These are phyloP conservation scores for Disparrhopalites patrizii DNA, from an alignment of 2,888 invertebrate species.

Conservation along the genomic window DNA sequence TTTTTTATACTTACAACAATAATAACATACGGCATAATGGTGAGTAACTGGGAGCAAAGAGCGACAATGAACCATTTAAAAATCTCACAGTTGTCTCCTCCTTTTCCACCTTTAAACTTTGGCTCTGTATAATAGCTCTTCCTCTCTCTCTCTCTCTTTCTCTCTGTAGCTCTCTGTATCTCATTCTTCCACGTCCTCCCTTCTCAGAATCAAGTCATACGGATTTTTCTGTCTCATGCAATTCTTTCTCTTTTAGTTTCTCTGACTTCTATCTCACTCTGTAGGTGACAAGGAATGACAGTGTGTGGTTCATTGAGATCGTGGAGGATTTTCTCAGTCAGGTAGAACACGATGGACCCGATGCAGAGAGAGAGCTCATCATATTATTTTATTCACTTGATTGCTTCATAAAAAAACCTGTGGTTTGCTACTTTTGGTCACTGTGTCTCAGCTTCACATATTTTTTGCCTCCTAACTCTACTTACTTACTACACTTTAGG, in stretches of 20 bases:
- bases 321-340: constrained; percentile 27
- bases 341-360: constrained; percentile 26
- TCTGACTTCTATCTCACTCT: constrained; percentile 18
- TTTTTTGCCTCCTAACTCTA: no score
- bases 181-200: no score
- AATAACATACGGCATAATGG: neutral
- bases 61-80: constrained; percentile 17
- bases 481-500: no score
- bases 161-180: neutral
- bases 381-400: constrained; percentile 20
- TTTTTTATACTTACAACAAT: neutral
- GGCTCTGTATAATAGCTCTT: neutral
- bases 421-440: no score
- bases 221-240: no score
- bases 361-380: constrained; percentile 12
- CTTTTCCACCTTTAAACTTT: neutral
- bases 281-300: constrained; percentile 12
- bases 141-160: neutral
- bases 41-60: constrained; percentile 13
- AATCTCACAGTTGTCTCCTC: constrained; percentile 19
- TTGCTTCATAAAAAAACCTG: no score
- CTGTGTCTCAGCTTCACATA: no score
- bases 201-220: constrained; percentile 23
- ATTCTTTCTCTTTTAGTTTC: no score
- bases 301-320: constrained; percentile 15